A percentile compares a stretch with the other conserved stretches of the same genome.
Conservation (phyloP, 2,113 vertebrate species). For the Charina bottae region DNA sequence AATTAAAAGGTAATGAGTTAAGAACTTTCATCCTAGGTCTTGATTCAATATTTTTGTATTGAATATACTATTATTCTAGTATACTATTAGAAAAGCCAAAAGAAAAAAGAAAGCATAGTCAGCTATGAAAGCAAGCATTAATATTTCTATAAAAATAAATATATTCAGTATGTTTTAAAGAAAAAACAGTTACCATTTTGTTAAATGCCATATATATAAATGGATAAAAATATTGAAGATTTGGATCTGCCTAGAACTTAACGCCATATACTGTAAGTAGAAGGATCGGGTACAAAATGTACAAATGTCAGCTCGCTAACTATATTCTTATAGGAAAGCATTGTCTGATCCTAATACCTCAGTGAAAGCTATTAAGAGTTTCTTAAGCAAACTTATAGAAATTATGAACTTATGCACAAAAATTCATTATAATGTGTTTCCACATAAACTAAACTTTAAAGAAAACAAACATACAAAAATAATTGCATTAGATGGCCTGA, state of each 20-base stretch:
- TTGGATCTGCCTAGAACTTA: not conserved
- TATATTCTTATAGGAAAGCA: constrained; percentile 21
- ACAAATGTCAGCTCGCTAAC: constrained; percentile 3
- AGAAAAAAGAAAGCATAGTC: no score
- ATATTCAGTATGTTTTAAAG: not conserved
- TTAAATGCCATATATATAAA: not conserved
- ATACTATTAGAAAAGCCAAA: no score
- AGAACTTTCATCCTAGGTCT: not conserved
- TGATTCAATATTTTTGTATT: not conserved
- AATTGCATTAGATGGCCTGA: constrained; percentile 8
- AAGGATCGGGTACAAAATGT: not conserved
- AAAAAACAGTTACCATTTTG: not conserved
- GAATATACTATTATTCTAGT: not conserved
- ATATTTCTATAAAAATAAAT: no score
- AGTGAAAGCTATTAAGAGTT: not conserved
- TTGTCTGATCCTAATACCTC: not conserved
- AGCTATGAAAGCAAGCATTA: no score
- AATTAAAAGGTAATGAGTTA: not conserved
- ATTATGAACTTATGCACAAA: not conserved
- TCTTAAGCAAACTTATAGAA: not conserved
- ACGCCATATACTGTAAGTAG: not conserved
- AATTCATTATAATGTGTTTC: constrained; percentile 6
- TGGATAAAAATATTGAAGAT: not conserved
- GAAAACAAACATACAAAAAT: constrained; percentile 7
- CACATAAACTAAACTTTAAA: constrained; percentile 8